These are phyloP conservation scores for Dipus sagitta DNA, from an alignment of 2,797 vertebrate species.

Conservation along the genomic window DNA sequence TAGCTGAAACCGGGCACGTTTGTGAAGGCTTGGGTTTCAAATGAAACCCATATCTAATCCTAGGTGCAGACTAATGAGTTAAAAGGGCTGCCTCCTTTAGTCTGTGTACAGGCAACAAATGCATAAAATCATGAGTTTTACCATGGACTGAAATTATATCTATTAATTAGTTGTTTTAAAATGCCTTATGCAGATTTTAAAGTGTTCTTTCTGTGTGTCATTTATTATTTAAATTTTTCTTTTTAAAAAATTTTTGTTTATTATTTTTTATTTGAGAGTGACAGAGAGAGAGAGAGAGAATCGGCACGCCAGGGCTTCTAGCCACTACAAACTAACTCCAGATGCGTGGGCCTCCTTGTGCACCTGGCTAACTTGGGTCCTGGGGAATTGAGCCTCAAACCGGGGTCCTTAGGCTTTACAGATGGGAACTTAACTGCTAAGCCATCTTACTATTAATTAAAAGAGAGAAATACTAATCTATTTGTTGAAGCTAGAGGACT, in stretches of 20 bases:
- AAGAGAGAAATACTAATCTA: not conserved
- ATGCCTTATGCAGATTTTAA: not conserved
- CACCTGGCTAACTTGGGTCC: too few species aligned
- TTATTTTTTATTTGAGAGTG: too few species aligned
- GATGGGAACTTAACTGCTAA: too few species aligned
- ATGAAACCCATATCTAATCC: slow-evolving; percentile 69
- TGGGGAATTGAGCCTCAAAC: too few species aligned
- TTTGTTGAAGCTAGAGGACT: not conserved
- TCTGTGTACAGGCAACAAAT: not conserved
- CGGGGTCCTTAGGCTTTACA: too few species aligned
- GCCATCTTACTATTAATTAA: not conserved
- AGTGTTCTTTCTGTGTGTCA: not conserved
- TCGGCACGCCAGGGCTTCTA: too few species aligned
- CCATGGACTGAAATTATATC: not conserved
- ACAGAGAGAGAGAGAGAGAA: too few species aligned
- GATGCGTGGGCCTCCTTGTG: too few species aligned
- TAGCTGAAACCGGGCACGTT: slow-evolving; percentile 76
- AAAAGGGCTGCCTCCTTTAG: slow-evolving; percentile 48
- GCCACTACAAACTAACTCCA: too few species aligned
- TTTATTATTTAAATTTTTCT: not conserved
- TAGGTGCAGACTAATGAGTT: slow-evolving; percentile 45
- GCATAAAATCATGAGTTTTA: slow-evolving; percentile 13
- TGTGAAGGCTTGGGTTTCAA: slow-evolving; percentile 73
- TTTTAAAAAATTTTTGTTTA: too few species aligned
- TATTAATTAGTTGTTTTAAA: slow-evolving; percentile 32